Base-by-base conservation (phyloP, 2,797 vertebrate species). In the Erithacus rubecula region DNA sequence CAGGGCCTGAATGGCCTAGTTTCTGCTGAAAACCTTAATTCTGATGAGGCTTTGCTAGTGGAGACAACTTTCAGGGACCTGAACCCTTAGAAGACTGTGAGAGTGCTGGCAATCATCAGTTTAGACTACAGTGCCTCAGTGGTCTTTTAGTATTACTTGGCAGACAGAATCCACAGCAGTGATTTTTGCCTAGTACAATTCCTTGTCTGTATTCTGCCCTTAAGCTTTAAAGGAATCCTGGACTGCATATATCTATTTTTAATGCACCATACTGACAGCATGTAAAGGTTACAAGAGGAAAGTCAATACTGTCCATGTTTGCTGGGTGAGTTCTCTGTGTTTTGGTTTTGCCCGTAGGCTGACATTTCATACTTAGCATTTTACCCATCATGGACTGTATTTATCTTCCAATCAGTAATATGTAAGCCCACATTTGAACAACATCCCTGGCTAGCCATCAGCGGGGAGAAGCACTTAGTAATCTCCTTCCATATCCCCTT, bases 211-310 rank as follows among this genome's bases (percentile, higher is more conserved):
- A 22, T 58, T 84, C 46, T 67, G 24, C 32, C 18, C 16, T 58
- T 27, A 58, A 24, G 15, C 8, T 67, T 46, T 58, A 68, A 24
- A 52, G 44, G 51, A 83, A 68, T 83, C 53, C 29, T 44, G 29
- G 56, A 53, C 39, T 74, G 49, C 22, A 13, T n/a, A 1, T 23
- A 23, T 80, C 78, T 95, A 85, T 93, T 95, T 95, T 92, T 95
- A 93, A 80, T 78, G 71, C 46, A 51, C 22, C 24, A 12, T 24
- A 46, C 59, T 94, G 83, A 69, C 78, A 87, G 6, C 18, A 71
- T 10, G 7, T 76, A 85, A 95, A 92, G 75, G 89, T 93, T 95
- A 80, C 10, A 71, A 56, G 29, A n/a, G 55, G 78, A 87, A 94
- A 93, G 69, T 51, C 58, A 92, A 79, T 74, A 65, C 70, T 60